Evolutionary conservation across 2,113 vertebrate genomes (phyloP), one percentile per base, ranked within the genome.

Genomic region (Scalopus aquaticus): DNA sequence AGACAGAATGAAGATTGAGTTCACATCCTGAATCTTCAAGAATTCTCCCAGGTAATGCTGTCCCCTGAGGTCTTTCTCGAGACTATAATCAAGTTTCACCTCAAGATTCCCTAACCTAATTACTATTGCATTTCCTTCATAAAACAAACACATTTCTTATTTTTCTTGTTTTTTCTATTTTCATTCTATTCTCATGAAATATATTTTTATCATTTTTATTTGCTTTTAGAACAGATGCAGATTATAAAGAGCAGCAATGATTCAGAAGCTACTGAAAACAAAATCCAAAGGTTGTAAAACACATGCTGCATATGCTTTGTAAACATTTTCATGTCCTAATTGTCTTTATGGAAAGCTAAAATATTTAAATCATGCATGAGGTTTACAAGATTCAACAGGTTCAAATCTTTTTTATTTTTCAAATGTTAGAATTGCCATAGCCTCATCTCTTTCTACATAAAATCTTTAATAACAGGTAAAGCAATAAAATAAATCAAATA

Each of bases 281-380:
- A 97, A 95, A 92, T 94, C 72, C 37, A 86, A 96, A 95, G 20
- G 77, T 84, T 88, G 16, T 82, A 77, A 95, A 95, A 96, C 1
- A 8, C 58, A 65, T 42, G 82, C 70, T 76, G 70, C 74, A 17
- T 93, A 64, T 93, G 54, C 90, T 96, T 88, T 70, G 88, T 37
- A 96, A 97, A 94, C 17, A 88, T 95, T 96, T 91, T 28, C 22
- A 72, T 97, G 97, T 97, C 79, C 6, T 81, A 96, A 94, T 96
- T 96, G 89, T 81, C 82, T 96, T 67, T 89, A 22, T 80, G 95
- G 96, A 98, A 86, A 77, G 39, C 51, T 92, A 42, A 96, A 74
- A 88, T 77, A 6, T 20, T 92, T 86, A 51, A 93, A 93, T 80
- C 11, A 1, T 80, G 62, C 19, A 77, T 88, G 7, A 79, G 20